Base-by-base conservation (phyloP, 2,113 vertebrate species). In the Athene cunicularia region DNA sequence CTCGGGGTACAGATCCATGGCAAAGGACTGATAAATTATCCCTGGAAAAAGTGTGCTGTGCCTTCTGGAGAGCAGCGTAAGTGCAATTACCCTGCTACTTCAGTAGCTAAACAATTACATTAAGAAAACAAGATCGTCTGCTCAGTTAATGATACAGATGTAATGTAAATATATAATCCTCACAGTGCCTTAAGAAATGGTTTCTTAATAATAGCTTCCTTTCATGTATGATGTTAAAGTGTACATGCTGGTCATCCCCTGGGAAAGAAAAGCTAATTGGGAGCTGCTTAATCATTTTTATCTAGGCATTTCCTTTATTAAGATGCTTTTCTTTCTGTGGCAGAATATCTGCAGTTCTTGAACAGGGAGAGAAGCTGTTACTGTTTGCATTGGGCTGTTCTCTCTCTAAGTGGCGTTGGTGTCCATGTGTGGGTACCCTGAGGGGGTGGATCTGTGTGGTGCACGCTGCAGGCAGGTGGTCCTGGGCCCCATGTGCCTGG, bases 141-240 rank as follows among this genome's bases (percentile, higher is more conserved):
- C 43, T 76, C 22, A 35, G 53, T 63, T 88, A 72, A 75, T 86
- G 62, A 71, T 72, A 75, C 15, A 75, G 33, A 23, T 82, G 14
- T 74, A 49, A 62, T 37, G 27, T 50, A 64, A 75, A 39, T 60
- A 17, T 39, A 13, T 86, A 30, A 55, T 72, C 41, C 79, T 62
- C 24, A 55, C 70, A 87, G 52, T 68, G 37, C 23, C 1, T 0
- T 81, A 72, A 81, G 53, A 87, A 95, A 75, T 52, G 39, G 23
- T 52, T 92, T 84, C 43, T 81, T 82, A 95, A 74, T 80, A 94
- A 67, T n/a, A 80, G 19, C 41, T 90, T 93, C 28, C 53, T 86
- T 71, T 67, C 32, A 12, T 56, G 14, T 41, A 6, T 85, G 32
- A 43, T 86, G 28, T 37, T 82, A 8, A 80, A 79, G 74, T 64